Conservation (phyloP, 2,113 vertebrate genomes). For the Typhlomys cinereus region DNA sequence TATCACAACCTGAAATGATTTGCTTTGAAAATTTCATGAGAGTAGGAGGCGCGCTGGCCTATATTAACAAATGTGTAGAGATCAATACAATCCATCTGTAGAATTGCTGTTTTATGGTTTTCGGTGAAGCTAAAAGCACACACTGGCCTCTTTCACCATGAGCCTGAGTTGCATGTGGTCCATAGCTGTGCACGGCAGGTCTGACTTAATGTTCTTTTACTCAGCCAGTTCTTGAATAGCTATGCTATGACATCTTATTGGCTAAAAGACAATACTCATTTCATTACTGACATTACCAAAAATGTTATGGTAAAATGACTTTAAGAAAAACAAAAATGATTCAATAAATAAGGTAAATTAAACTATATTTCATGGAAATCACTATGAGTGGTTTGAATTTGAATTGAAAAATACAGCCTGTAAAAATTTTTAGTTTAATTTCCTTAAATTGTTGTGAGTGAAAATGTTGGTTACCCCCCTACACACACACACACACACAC, state of each 20-base stretch:
- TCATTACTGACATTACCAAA: neutral
- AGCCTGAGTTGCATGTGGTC: neutral
- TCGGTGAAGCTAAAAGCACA: too few species aligned
- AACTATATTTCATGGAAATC: neutral
- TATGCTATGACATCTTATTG: neutral
- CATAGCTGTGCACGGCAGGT: neutral
- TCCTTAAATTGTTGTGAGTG: neutral
- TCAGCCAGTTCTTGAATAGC: neutral
- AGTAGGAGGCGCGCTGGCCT: neutral
- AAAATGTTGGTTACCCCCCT: neutral
- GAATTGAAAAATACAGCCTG: neutral
- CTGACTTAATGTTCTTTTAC: neutral
- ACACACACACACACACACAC: too few species aligned
- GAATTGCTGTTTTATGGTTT: too few species aligned
- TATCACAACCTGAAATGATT: neutral
- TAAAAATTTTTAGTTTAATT: neutral
- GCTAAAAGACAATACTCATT: neutral
- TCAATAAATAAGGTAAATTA: conserved; percentile 1
- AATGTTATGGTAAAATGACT: neutral
- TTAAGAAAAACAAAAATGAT: neutral
- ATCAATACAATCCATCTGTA: neutral
- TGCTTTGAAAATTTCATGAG: neutral
- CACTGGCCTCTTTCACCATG: neutral
- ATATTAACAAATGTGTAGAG: neutral
- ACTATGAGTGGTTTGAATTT: neutral